Evolutionary conservation across 1,140 invertebrate genomes (phyloP), one percentile per base, ranked within the genome.

Genomic region (Leptinotarsa defecta): DNA sequence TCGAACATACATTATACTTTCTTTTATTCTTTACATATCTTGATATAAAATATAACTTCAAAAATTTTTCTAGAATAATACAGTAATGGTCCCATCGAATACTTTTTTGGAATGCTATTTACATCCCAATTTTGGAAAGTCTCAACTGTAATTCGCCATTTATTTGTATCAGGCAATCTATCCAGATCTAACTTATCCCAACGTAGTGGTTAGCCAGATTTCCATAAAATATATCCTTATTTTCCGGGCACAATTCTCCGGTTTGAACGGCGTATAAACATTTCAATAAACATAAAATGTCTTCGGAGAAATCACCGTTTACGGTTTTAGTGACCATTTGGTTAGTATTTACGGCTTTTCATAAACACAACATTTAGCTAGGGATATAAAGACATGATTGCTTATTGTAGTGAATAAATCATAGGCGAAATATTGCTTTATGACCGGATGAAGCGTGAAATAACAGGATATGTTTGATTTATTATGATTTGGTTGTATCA

Each of bases 231-330:
- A 67, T 67, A 67, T 67, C 64, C 64, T 24, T 24, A 67, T 67
- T 67, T 67, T 67, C 20, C 64, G 3, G 27, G 3, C 22, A 34
- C 64, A 65, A 65, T 34, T 34, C 64, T 67, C 20, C 64, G 13
- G n/a, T 67, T 22, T 20, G 64, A 24, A 67, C 22, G 27, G 24
- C 20, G 19, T 34, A 67, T 67, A 67, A 67, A 67, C 64, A 67
- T 67, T 67, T 67, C 64, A 67, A 67, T 67, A 67, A 67, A 67
- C 64, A 67, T 67, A 34, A 67, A 67, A 67, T 67, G 64, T 67
- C 64, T 67, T 67, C 20, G 27, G 22, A 67, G 64, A 67, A 67
- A 67, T 67, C 64, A 67, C 52, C 52, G 52, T 65, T 65, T 27
- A 68, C 24, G 24, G 24, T 68, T 34, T 68, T 19, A 68, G 34